Evolutionary conservation across 2,797 vertebrate species (phyloP).

Genomic region (Halcyon chelicuti): DNA sequence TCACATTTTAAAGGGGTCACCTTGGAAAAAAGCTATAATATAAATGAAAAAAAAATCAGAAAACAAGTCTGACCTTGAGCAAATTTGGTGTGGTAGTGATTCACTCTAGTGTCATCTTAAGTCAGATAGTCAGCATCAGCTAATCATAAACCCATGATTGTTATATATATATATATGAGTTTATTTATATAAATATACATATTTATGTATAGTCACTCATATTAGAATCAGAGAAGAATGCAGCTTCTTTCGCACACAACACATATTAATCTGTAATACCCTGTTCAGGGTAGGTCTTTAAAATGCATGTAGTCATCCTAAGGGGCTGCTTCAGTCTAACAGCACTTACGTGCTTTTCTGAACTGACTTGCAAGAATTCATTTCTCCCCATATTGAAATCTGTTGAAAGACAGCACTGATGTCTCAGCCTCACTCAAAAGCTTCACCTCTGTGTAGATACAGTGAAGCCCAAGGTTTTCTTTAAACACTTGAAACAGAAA

Average conservation of each 20-base stretch:
- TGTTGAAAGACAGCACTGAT: background rate
- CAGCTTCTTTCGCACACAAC: background rate
- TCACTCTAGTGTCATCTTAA: slow-evolving; percentile 71
- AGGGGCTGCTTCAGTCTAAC: background rate
- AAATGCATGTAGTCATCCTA: background rate
- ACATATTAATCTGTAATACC: background rate
- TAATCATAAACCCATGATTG: slow-evolving; percentile 73
- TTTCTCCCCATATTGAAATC: background rate
- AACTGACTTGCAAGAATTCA: background rate
- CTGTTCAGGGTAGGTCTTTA: background rate
- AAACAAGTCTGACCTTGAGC: slow-evolving; percentile 43
- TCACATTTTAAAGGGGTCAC: background rate
- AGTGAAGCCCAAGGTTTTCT: background rate
- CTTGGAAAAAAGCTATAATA: slow-evolving; percentile 5
- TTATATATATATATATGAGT: background rate
- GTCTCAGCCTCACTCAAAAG: background rate
- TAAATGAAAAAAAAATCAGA: slow-evolving; percentile 36
- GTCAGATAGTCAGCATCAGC: slow-evolving; percentile 68
- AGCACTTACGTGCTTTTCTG: background rate
- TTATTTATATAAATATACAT: slow-evolving; percentile 14
- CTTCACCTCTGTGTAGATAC: background rate
- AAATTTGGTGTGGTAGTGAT: slow-evolving; percentile 65
- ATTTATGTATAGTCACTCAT: background rate
- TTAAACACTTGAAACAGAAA: background rate
- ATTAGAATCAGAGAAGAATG: background rate